Evolutionary conservation across 2,888 invertebrate species (phyloP).

Genomic region (Actias luna): DNA sequence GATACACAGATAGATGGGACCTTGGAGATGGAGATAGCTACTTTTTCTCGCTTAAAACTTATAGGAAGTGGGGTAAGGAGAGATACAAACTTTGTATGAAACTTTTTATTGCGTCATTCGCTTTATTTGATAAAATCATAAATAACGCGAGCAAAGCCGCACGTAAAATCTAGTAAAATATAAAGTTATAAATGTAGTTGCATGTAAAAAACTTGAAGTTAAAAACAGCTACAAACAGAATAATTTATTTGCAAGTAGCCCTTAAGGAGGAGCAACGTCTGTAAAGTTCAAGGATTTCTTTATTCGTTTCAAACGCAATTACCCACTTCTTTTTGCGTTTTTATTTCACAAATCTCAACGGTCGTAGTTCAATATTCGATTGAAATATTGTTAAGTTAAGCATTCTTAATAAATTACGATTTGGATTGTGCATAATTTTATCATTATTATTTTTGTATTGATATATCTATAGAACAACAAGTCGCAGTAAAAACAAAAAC

Average conservation of each 20-base stretch:
- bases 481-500: background rate
- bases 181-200: slow-evolving; percentile 6
- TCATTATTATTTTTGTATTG: no score
- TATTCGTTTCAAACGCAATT: slow-evolving; percentile 37
- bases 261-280: slow-evolving; percentile 35
- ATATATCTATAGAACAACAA: no score
- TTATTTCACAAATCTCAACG: slow-evolving; percentile 22
- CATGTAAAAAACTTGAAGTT: slow-evolving; percentile 9
- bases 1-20: no score
- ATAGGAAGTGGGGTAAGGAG: no score
- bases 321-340: slow-evolving; percentile 25
- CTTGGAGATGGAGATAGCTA: no score
- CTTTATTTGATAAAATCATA: no score
- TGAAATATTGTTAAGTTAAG: slow-evolving; percentile 17
- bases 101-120: no score
- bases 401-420: background rate
- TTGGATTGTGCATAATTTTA: background rate
- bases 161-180: no score
- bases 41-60: no score
- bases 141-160: no score
- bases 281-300: slow-evolving; percentile 40
- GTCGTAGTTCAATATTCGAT: slow-evolving; percentile 19
- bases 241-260: slow-evolving; percentile 15
- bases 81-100: no score
- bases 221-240: slow-evolving; percentile 24